Evolutionary conservation across 2,113 vertebrate genomes (phyloP).

Genomic region (Artemisiospiza belli): DNA sequence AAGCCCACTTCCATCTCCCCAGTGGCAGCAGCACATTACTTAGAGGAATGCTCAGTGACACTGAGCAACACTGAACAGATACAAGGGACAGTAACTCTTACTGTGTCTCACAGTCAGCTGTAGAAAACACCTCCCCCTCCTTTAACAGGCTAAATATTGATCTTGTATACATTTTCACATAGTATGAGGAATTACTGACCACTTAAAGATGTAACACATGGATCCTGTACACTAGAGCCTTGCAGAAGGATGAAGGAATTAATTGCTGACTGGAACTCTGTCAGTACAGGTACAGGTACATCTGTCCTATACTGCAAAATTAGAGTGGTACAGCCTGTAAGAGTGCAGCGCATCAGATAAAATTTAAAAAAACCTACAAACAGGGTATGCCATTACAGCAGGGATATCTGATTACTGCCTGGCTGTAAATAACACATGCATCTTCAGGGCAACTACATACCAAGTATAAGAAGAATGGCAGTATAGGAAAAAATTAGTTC

Average conservation of each 20-base stretch:
- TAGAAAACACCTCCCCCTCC: neutral
- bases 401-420: neutral
- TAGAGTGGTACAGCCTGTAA: neutral
- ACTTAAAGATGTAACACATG: neutral
- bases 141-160: neutral
- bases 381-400: neutral
- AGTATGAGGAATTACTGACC: neutral
- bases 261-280: neutral
- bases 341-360: neutral
- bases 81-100: neutral
- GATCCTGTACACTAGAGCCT: neutral
- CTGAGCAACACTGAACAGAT: neutral
- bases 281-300: too few relatives aligned
- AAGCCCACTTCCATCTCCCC: neutral
- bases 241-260: neutral
- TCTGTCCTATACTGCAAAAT: neutral
- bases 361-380: neutral
- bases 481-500: neutral
- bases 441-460: neutral
- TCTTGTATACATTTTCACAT: neutral
- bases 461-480: neutral
- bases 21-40: neutral
- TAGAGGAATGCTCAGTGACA: neutral
- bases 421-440: neutral
- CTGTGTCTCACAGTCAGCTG: neutral